Evolutionary conservation across 2,113 vertebrate species (phyloP).

Genomic region (Pogona vitticeps): DNA sequence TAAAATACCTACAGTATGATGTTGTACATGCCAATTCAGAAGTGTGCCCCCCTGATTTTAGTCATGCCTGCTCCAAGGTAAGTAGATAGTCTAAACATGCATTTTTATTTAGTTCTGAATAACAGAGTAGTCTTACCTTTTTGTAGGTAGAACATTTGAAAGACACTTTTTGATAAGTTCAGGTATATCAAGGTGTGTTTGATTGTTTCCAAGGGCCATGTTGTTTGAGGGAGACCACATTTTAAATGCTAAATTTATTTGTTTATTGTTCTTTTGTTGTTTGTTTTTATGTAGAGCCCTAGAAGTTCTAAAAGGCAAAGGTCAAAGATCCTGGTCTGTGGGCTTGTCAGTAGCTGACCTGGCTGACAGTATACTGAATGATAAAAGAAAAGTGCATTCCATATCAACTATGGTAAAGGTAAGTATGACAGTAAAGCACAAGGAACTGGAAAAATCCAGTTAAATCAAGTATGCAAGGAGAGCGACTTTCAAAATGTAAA

Average conservation of each 20-base stretch:
- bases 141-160: neutral
- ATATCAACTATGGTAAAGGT: slow-evolving; percentile 92
- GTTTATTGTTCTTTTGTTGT: neutral
- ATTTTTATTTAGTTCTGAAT: neutral
- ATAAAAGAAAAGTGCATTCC: slow-evolving; percentile 88
- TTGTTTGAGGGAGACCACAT: neutral
- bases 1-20: slow-evolving; percentile 56
- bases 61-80: neutral
- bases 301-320: slow-evolving; percentile 86
- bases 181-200: neutral
- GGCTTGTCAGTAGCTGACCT: slow-evolving; percentile 93
- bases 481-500: too few relatives aligned
- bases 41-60: neutral
- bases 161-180: neutral
- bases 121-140: neutral
- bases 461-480: too few relatives aligned
- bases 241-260: slow-evolving; percentile 32
- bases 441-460: too few relatives aligned
- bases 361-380: slow-evolving; percentile 85
- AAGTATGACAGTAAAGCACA: slow-evolving; percentile 45
- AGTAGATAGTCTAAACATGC: neutral
- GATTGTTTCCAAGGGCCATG: neutral
- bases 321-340: slow-evolving; percentile 93
- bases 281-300: slow-evolving; percentile 79
- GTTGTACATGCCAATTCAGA: too few relatives aligned